A percentile compares a stretch with the other conserved stretches of the same genome.
These are phyloP conservation scores for Gonatopus flavifemur DNA, from an alignment of 1,140 invertebrate species.

Conservation along the genomic window DNA sequence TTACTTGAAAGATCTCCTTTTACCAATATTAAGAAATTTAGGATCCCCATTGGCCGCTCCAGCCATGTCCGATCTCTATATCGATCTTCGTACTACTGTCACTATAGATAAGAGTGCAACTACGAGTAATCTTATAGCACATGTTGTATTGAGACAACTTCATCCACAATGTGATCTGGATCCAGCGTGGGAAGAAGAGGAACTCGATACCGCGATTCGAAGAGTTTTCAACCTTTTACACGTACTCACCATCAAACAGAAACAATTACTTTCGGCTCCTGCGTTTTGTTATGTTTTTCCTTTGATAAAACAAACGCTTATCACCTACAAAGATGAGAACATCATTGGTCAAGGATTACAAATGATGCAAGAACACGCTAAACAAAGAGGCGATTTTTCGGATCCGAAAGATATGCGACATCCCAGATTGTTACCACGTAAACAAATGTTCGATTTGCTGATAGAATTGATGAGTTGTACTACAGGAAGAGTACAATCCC, in stretches of 20 bases:
- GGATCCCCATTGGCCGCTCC: slow-evolving; percentile 72
- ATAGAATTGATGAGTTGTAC: slow-evolving; percentile 78
- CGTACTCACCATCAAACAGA: slow-evolving; percentile 53
- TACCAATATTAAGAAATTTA: slow-evolving; percentile 65
- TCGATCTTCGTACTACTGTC: slow-evolving; percentile 60
- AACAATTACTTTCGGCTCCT: slow-evolving; percentile 65
- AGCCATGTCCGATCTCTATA: slow-evolving; percentile 64
- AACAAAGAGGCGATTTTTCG: slow-evolving; percentile 59
- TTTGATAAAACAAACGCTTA: slow-evolving; percentile 70
- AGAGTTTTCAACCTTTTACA: slow-evolving; percentile 67
- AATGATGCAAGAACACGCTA: slow-evolving; percentile 72
- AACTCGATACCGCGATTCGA: slow-evolving; percentile 63
- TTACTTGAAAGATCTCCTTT: slow-evolving; percentile 66
- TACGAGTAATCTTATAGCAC: slow-evolving; percentile 64
- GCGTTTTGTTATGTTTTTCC: slow-evolving; percentile 84
- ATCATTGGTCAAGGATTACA: slow-evolving; percentile 67
- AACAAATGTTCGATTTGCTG: slow-evolving; percentile 78
- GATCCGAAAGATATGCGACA: slow-evolving; percentile 63
- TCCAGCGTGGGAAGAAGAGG: slow-evolving; percentile 75
- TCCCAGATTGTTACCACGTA: slow-evolving; percentile 76
- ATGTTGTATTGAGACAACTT: slow-evolving; percentile 70
- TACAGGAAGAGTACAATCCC: slow-evolving; percentile 70
- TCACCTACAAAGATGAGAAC: slow-evolving; percentile 61
- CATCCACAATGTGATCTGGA: slow-evolving; percentile 81
- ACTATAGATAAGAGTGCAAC: slow-evolving; percentile 55